Evolutionary conservation across 2,113 vertebrate species (phyloP).

Genomic region (Nothocercus julius): DNA sequence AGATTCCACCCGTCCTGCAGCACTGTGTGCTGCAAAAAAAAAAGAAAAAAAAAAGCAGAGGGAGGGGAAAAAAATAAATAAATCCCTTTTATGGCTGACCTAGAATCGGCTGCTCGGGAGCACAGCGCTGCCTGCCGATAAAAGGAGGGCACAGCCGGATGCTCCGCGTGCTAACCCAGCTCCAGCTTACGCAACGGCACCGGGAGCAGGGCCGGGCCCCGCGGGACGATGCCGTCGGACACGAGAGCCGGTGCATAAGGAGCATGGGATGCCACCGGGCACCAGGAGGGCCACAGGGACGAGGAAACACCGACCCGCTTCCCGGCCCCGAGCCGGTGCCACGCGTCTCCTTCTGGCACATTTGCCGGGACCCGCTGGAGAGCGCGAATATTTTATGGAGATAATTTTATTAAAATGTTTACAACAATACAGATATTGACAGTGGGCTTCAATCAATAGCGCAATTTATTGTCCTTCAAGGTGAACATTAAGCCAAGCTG

Average conservation of each 20-base stretch:
- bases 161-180: not conserved
- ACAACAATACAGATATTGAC: conserved; percentile 83
- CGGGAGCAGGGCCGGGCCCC: too few species aligned
- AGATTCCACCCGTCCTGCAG: not conserved
- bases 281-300: too few species aligned
- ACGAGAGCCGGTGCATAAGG: too few species aligned
- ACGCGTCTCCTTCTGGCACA: accelerated
- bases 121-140: conserved; percentile 73
- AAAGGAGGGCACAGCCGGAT: conserved; percentile 55
- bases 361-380: conserved; percentile 4
- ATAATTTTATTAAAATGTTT: conserved; percentile 82
- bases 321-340: too few species aligned
- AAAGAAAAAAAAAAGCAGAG: not conserved
- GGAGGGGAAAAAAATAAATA: too few species aligned
- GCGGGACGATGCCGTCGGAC: too few species aligned
- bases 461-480: conserved; percentile 84
- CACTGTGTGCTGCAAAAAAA: not conserved
- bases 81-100: conserved; percentile 64
- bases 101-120: conserved; percentile 68
- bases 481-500: conserved; percentile 78
- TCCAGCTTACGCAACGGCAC: not conserved
- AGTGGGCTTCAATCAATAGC: conserved; percentile 75
- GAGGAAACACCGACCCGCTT: too few species aligned
- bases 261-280: too few species aligned
- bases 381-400: conserved; percentile 77